Conservation (phyloP, 1,140 invertebrate species). For the Chlorops oryzae region DNA sequence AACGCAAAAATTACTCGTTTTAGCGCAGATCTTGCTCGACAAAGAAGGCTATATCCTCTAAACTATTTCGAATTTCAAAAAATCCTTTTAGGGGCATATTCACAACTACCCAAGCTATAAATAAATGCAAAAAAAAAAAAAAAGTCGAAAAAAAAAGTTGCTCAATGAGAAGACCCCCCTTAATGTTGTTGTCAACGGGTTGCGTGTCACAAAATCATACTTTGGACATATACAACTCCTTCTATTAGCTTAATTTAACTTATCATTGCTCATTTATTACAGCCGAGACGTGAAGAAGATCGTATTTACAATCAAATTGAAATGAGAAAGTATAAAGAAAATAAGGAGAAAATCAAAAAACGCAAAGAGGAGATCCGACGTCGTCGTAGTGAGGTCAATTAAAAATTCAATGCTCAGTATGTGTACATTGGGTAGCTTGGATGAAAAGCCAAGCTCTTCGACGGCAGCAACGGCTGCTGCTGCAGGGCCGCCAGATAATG, state of each 20-base stretch:
- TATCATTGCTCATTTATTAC: constrained; percentile 4
- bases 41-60: too few species aligned
- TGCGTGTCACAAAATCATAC: too few species aligned
- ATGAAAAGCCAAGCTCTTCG: not conserved
- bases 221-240: too few species aligned
- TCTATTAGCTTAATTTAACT: not conserved
- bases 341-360: constrained; percentile 68
- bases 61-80: too few species aligned
- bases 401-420: constrained; percentile 3
- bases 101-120: too few species aligned
- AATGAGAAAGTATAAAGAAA: constrained; percentile 63
- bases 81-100: too few species aligned
- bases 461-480: not conserved
- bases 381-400: constrained; percentile 21
- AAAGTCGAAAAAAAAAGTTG: too few species aligned
- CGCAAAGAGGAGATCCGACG: constrained; percentile 58
- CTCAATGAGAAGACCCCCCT: too few species aligned
- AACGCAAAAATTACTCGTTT: too few species aligned
- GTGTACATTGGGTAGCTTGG: not conserved
- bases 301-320: constrained; percentile 62
- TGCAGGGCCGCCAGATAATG: not conserved
- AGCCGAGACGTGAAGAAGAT: constrained; percentile 68
- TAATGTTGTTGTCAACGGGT: not conserved
- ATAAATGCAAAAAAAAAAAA: too few species aligned
- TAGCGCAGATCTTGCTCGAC: too few species aligned